Evolutionary conservation across 1,140 invertebrate genomes (phyloP), one percentile per base, ranked within the genome.

Genomic region (Zaprionus ornatus): DNA sequence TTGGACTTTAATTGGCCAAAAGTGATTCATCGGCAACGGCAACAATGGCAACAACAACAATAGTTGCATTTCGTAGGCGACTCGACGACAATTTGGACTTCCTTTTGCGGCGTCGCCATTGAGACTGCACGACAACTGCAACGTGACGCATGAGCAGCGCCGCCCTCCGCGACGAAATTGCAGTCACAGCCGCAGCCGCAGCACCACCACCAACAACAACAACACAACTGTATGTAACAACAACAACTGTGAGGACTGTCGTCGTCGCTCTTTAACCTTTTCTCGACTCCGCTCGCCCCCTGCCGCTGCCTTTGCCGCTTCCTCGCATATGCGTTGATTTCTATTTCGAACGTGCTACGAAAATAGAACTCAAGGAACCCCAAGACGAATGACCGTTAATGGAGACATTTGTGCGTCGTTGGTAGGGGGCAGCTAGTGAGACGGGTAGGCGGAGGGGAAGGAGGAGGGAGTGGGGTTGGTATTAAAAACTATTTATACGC

Each of bases 91-190:
- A 69, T 70, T 70, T 63, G 72, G 52, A 70, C 66, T 74, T 74
- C 72, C 72, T 74, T 74, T 74, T 74, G 72, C 61, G 66, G 72
- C 72, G 72, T 57, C 66, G 72, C 57, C 72, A 63, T 74, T 69
- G 72, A 69, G 72, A 74, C 66, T 70, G 72, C 72, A 69, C 66
- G 66, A 74, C 72, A 74, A 74, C 71, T 68, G 64, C 71, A 74
- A 74, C 66, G 72, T 74, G 72, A 74, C 72, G 72, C 72, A 74
- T 70, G 72, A 56, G 48, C 50, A 56, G 27, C 37, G 40, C 64
- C 64, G 64, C 64, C 64, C 64, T 57, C 54, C 64, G 17, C 64
- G n/a, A 42, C 63, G 52, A 40, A 71, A 15, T 62, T 48, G 35
- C 50, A 19, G 25, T 40, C 17, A 3, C 25, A 55, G 25, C 19